Base-by-base conservation (phyloP, 2,888 invertebrate genomes). In the Himalopsyche anomala region DNA sequence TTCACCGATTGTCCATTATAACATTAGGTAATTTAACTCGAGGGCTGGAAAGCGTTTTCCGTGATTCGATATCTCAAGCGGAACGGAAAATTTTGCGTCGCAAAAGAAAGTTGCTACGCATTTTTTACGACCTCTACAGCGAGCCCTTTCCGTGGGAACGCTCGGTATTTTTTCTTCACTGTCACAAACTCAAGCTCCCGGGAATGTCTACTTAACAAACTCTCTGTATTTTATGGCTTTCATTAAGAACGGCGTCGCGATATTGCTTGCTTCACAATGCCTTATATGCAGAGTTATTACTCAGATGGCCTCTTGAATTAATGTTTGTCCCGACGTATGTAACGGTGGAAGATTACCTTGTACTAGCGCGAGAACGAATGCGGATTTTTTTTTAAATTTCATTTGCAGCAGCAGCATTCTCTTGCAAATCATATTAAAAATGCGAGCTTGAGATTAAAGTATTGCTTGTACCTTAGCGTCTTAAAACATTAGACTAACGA, bases 211-310 rank as follows among this genome's bases (percentile, higher is more conserved):
- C 87, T 88, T 87, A 88, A 87, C 88, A 88, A 88, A 88, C 87
- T 88, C 87, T 86, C 84, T 82, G 88, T 88, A 87, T 88, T 88
- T 88, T 88, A 88, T 88, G 88, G 87, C 84, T 88, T 88, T 88
- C 88, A 88, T 88, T 88, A 88, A 88, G 88, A 88, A 87, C 87
- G 86, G 88, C 87, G 88, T 85, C 88, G 88, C 88, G 87, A 86
- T 84, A 88, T 88, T 88, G 88, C 88, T 85, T 80, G 85, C 88
- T 84, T 82, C 81, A 84, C 86, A 86, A 86, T 86, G 87, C 87
- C 87, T 87, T 87, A 87, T 86, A 88, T 88, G 87, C 87, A 84
- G 87, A 87, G 88, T 88, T 87, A 88, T 87, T 84, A 86, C 88
- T 81, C 85, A 84, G 87, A 88, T 85, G 85, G 86, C 84, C 85